Conservation (phyloP, 1,140 invertebrate genomes). For the Pinna nobilis region DNA sequence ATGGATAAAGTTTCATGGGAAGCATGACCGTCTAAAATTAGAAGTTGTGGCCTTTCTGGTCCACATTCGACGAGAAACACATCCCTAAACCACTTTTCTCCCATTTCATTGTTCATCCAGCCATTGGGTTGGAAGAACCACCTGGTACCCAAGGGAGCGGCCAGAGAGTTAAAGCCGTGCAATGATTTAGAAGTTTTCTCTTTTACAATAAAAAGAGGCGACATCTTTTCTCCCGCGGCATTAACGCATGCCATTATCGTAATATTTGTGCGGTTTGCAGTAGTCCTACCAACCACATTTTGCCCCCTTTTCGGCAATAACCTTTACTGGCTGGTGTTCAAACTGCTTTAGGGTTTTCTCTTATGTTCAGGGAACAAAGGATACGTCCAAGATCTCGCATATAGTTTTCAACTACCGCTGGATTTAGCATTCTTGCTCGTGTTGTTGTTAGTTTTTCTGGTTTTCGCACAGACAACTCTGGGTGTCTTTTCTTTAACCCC, state of each 20-base stretch:
- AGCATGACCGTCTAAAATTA: constrained; percentile 50
- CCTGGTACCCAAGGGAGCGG: background rate
- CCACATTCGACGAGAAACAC: constrained; percentile 47
- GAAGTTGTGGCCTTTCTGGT: constrained; percentile 42
- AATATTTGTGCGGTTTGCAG: constrained; percentile 9
- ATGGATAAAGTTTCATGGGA: constrained; percentile 42
- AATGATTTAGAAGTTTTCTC: constrained; percentile 37
- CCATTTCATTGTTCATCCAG: constrained; percentile 37
- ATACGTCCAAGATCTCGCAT: constrained; percentile 4
- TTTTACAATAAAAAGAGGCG: constrained; percentile 44
- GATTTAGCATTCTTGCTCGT: constrained; percentile 27
- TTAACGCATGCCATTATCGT: constrained; percentile 43
- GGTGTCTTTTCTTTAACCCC: constrained; percentile 6
- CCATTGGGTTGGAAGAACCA: constrained; percentile 10
- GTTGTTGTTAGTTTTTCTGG: background rate
- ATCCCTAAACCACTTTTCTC: constrained; percentile 41
- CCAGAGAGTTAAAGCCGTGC: constrained; percentile 29
- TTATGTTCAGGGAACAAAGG: constrained; percentile 21
- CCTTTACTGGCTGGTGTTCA: constrained; percentile 17
- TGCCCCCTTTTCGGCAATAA: constrained; percentile 16
- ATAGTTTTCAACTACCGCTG: constrained; percentile 1
- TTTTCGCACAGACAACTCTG: constrained; percentile 1
- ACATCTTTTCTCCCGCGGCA: constrained; percentile 33
- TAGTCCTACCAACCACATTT: constrained; percentile 25
- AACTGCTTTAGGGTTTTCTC: constrained; percentile 28